phyloP scores from a whole-genome alignment of 2,888 invertebrate species.

The Pandemis corylana region DNA sequence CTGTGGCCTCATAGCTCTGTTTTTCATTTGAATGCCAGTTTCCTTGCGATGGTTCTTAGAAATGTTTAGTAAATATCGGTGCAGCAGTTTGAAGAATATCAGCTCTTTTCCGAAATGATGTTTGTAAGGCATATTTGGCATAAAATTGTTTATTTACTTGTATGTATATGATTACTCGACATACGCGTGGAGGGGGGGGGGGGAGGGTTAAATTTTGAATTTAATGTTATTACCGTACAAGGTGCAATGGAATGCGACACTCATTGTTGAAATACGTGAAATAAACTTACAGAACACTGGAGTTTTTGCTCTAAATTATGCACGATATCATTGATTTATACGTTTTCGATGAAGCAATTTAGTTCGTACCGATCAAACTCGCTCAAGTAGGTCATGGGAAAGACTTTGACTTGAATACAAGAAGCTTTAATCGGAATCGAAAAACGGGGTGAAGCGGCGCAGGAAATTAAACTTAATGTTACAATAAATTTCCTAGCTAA shows the following conservation, averaged over 20 bases:
- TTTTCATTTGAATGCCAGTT: too few relatives aligned
- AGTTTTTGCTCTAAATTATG: background rate
- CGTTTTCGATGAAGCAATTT: background rate
- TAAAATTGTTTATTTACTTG: too few relatives aligned
- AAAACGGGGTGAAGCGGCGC: background rate
- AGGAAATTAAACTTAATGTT: slow-evolving; percentile 9
- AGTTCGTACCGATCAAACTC: background rate
- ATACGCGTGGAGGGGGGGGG: too few relatives aligned
- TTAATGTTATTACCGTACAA: too few relatives aligned
- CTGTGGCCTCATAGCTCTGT: too few relatives aligned
- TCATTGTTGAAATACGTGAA: background rate
- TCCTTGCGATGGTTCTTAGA: too few relatives aligned
- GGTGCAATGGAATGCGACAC: background rate
- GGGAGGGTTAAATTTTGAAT: too few relatives aligned
- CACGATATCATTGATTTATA: background rate
- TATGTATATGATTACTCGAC: too few relatives aligned
- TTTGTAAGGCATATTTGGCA: too few relatives aligned
- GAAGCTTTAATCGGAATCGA: background rate
- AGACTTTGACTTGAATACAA: background rate
- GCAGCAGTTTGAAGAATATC: too few relatives aligned
- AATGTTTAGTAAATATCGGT: too few relatives aligned
- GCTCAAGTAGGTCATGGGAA: background rate
- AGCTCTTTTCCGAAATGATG: too few relatives aligned
- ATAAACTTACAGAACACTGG: background rate
- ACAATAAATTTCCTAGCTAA: slow-evolving; percentile 7